phyloP scores from a whole-genome alignment of 2,888 invertebrate species.

The Corythucha ciliata region DNA sequence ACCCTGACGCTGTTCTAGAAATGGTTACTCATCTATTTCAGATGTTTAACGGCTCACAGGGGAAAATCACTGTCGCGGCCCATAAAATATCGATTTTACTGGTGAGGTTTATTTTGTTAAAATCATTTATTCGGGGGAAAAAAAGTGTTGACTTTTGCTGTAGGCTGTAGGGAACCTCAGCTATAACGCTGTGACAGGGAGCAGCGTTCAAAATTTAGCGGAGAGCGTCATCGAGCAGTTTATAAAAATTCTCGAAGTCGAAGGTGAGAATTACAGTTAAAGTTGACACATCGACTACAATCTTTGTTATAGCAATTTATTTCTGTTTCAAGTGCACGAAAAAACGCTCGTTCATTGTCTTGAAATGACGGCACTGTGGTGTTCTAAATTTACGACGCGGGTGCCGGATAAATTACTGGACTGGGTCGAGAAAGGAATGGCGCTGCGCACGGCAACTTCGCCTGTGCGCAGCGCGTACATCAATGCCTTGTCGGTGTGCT shows the following conservation, averaged over 20 bases:
- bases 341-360: constrained; percentile 74
- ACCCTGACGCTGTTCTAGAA: constrained; percentile 54
- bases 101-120: not conserved
- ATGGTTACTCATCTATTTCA: constrained; percentile 63
- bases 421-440: constrained; percentile 57
- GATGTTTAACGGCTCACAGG: constrained; percentile 78
- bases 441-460: constrained; percentile 66
- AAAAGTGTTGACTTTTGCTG: not conserved
- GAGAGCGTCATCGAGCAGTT: constrained; percentile 56
- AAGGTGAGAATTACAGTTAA: constrained; percentile 46
- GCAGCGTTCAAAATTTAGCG: constrained; percentile 50
- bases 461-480: constrained; percentile 69
- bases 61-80: constrained; percentile 78
- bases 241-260: constrained; percentile 68
- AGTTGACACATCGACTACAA: not conserved
- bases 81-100: constrained; percentile 64
- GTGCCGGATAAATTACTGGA: constrained; percentile 56
- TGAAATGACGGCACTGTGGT: constrained; percentile 74
- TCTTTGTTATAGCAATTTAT: constrained; percentile 16
- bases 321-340: constrained; percentile 62
- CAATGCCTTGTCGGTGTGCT: constrained; percentile 59
- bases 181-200: constrained; percentile 55
- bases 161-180: constrained; percentile 57
- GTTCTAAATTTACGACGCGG: constrained; percentile 52
- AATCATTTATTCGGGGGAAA: too few species aligned